Evolutionary conservation across 2,797 vertebrate genomes (phyloP), one percentile per base, ranked within the genome.

Genomic region (Bucorvus abyssinicus): DNA sequence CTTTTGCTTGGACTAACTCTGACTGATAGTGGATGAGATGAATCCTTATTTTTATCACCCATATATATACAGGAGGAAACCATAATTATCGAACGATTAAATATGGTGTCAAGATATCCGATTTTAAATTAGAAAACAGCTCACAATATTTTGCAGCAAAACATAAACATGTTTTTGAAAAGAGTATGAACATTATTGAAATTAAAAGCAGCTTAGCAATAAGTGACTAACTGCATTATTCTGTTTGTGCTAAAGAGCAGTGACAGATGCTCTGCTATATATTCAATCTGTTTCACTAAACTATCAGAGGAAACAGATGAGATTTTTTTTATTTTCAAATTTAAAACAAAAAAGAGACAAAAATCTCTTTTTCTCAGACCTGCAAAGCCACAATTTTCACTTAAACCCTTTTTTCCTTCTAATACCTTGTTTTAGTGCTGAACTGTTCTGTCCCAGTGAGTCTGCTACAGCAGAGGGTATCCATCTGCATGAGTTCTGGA

Each of bases 271-370:
- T 93, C 13, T 95, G 67, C 67, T 9, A 23, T 84, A 83, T 91
- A 94, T 87, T 84, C 87, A 94, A 68, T 94, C 83, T 96, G 85
- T 82, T 88, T 89, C 74, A 70, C 40, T 81, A 94, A 92, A 87
- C 18, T 63, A 64, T 60, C 36, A 56, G 12, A 89, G 15, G 40
- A 94, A 91, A 76, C 24, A 87, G 67, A 23, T 1, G 1, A 61
- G 6, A 2, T 67, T 49, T 4, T n/a, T 64, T 64, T 57, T 23
- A 20, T 55, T 82, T 76, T 11, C 9, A 55, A 76, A 69, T 36
- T 44, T n/a, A 59, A 67, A 81, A 47, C 50, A 36, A 34, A 36
- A 63, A 49, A 53, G 34, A 40, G 6, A 73, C 7, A 40, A 69
- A 87, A 78, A 49, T 69, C 4, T 4, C 1, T 36, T 75, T 70